Base-by-base conservation (phyloP, 2,888 invertebrate species). In the Dasysyrphus albostriatus region DNA sequence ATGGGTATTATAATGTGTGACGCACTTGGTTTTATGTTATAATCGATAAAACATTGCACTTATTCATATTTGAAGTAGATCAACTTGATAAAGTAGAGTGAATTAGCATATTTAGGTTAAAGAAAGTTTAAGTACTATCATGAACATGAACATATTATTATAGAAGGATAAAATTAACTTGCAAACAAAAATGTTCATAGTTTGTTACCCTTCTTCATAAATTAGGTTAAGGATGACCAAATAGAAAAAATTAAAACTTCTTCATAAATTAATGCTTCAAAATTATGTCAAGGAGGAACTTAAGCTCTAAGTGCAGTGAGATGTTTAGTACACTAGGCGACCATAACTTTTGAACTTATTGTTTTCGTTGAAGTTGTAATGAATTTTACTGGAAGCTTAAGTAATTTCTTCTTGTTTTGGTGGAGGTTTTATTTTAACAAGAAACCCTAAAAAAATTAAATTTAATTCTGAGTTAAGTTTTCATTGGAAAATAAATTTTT, bases 61-160 rank as follows among this genome's bases (percentile, higher is more conserved):
- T 29, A 54, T 54, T 54, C 29, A 54, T 32, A 0, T 54, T 54
- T 54, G 14, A 54, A 54, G 54, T 7, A 54, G 29, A 54, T 54
- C 54, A 54, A 29, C 54, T 54, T 29, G 54, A 54, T 14, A 54
- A 51, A 54, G 54, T 54, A 29, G 14, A 14, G 2, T 54, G 54
- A 54, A 54, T 54, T 54, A 54, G 29, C 54, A 54, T 54, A 54
- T 54, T 54, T 54, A 29, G 54, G 54, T 54, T 54, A 54, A 3
- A 32, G 14, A 24, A 24, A 54, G 24, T 3, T 14, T 54, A 54
- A 54, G 51, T 54, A n/a, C 54, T n/a, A 14, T 29, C 29, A 54
- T n/a, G 32, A 54, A 54, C 54, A 54, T n/a, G n/a, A n/a, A n/a
- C 29, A 32, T 24, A n/a, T 54, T n/a, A 54, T 29, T 29, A 24